Evolutionary conservation across 2,888 invertebrate genomes (phyloP).

Genomic region (Macrophya alboannulata): DNA sequence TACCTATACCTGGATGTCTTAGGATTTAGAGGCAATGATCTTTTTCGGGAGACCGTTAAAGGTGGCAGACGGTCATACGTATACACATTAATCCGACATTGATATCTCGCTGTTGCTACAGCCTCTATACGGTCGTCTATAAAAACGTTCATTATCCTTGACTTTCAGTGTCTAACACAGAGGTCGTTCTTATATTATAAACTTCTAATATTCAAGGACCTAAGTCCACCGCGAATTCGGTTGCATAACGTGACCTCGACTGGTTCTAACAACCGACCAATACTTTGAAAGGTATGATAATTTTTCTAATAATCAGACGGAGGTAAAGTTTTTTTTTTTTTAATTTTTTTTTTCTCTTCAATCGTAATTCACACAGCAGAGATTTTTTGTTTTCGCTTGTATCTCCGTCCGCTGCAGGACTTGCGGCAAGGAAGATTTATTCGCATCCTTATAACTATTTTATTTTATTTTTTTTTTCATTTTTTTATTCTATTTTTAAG

Average conservation of each 20-base stretch:
- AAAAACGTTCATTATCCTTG: constrained; percentile 66
- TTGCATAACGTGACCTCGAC: not conserved
- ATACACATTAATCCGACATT: constrained; percentile 52
- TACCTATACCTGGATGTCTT: not conserved
- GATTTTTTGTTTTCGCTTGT: not conserved
- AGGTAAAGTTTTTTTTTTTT: not conserved
- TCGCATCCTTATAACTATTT: constrained; percentile 2
- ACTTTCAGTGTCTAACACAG: constrained; percentile 72
- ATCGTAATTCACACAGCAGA: not conserved
- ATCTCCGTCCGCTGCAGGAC: too few species aligned
- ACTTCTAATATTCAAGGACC: constrained; percentile 36
- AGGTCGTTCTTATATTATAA: constrained; percentile 65
- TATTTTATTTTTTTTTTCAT: not conserved
- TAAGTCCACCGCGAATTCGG: not conserved
- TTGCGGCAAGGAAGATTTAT: not conserved
- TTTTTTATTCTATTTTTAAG: not conserved
- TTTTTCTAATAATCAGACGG: not conserved
- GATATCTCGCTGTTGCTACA: constrained; percentile 2
- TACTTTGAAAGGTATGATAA: not conserved
- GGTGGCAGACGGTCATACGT: constrained; percentile 70
- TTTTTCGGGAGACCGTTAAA: constrained; percentile 39
- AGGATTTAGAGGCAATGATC: constrained; percentile 19
- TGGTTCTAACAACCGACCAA: not conserved
- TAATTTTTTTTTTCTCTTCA: too few species aligned
- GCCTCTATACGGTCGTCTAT: constrained; percentile 38